These are phyloP conservation scores for Resseliella maxima DNA, from an alignment of 2,888 invertebrate genomes.

Conservation along the genomic window DNA sequence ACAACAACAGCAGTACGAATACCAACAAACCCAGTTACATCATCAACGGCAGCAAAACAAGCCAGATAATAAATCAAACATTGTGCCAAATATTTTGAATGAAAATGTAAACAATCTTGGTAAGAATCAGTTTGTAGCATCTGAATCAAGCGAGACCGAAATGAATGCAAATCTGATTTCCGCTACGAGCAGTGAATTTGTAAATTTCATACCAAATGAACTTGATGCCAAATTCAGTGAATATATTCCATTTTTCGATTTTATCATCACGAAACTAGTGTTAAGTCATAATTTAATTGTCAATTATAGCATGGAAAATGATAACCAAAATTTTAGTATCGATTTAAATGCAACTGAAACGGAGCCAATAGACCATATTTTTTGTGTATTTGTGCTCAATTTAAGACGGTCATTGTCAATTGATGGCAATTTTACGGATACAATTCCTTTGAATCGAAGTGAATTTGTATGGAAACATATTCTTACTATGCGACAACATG, in stretches of 20 bases:
- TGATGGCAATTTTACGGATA: slow-evolving; percentile 24
- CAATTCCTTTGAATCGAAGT: slow-evolving; percentile 54
- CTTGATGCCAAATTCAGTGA: slow-evolving; percentile 60
- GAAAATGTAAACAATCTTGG: not conserved
- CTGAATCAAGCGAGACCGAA: not conserved
- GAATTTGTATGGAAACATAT: slow-evolving; percentile 66
- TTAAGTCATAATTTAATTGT: slow-evolving; percentile 2
- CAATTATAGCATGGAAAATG: not conserved
- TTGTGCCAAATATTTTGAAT: slow-evolving; percentile 21
- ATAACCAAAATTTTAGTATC: not conserved
- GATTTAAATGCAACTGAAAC: not conserved
- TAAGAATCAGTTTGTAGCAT: not conserved
- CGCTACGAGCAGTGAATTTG: slow-evolving; percentile 36
- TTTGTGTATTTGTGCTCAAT: no score
- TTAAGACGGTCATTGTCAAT: no score
- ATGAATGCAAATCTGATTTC: slow-evolving; percentile 22
- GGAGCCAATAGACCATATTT: slow-evolving; percentile 60
- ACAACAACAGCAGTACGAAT: not conserved
- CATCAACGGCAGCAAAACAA: not conserved
- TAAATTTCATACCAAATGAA: slow-evolving; percentile 42
- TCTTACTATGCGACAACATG: slow-evolving; percentile 66
- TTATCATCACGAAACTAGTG: slow-evolving; percentile 60
- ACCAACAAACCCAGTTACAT: no score
- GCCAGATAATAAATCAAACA: slow-evolving; percentile 28
- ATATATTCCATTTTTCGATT: slow-evolving; percentile 67